Conservation (phyloP, 2,888 invertebrate genomes). For the Tortrix viridana region DNA sequence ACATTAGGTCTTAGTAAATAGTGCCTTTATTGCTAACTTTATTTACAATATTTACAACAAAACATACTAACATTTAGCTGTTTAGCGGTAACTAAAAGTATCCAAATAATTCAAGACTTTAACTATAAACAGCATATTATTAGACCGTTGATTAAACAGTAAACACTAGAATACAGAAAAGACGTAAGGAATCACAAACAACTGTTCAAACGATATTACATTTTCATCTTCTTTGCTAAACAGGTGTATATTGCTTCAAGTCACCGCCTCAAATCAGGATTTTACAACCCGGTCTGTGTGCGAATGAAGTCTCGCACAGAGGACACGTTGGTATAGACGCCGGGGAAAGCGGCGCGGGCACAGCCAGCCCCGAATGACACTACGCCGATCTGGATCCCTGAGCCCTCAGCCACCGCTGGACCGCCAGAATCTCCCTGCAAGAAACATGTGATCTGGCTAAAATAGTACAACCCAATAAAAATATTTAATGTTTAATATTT, state of each 20-base stretch:
- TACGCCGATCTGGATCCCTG: slow-evolving; percentile 49
- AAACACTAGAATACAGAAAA: too few species aligned
- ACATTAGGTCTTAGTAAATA: slow-evolving; percentile 43
- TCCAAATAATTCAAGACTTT: too few species aligned
- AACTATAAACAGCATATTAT: too few species aligned
- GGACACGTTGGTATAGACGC: slow-evolving; percentile 57
- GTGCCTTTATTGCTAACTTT: slow-evolving; percentile 47
- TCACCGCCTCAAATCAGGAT: background rate
- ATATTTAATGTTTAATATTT: too few species aligned
- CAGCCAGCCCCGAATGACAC: slow-evolving; percentile 62
- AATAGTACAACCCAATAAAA: too few species aligned
- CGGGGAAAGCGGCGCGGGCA: slow-evolving; percentile 55
- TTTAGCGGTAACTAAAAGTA: too few species aligned
- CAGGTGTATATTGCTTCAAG: background rate
- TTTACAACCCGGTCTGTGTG: slow-evolving; percentile 44
- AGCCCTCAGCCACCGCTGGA: slow-evolving; percentile 51
- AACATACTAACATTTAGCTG: background rate
- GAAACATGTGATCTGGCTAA: too few species aligned
- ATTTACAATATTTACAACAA: background rate
- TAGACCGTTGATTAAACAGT: too few species aligned
- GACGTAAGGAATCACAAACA: too few species aligned
- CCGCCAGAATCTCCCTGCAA: slow-evolving; percentile 69
- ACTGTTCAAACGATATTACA: too few species aligned
- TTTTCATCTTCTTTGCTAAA: too few species aligned
- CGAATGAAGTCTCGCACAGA: slow-evolving; percentile 51